A percentile compares a stretch with the other conserved stretches of the same genome.
These are phyloP conservation scores for Pleuronectes platessa DNA, from an alignment of 2,113 vertebrate genomes.

Conservation along the genomic window DNA sequence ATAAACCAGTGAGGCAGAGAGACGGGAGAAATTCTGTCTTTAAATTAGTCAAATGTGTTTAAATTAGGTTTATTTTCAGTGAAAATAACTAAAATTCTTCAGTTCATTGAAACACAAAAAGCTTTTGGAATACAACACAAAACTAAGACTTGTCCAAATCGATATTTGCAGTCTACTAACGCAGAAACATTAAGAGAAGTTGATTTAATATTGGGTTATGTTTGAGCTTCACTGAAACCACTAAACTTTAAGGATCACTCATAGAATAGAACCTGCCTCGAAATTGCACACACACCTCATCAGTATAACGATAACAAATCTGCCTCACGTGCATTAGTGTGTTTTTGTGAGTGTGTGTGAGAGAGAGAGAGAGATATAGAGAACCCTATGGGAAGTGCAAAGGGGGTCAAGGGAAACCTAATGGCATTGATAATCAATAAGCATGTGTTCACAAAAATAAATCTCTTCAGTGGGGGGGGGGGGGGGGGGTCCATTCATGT, in stretches of 20 bases:
- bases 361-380: not conserved
- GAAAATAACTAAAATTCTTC: no score
- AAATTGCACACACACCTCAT: not conserved
- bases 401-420: slow-evolving; percentile 13
- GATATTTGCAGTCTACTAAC: not conserved
- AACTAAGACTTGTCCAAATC: slow-evolving; percentile 1
- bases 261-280: not conserved
- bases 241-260: slow-evolving; percentile 24
- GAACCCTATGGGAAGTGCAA: not conserved
- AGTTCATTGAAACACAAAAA: not conserved
- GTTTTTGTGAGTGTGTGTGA: not conserved
- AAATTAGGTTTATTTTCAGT: no score
- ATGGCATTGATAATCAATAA: slow-evolving; percentile 61
- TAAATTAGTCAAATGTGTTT: no score
- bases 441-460: slow-evolving; percentile 50
- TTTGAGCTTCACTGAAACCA: slow-evolving; percentile 5
- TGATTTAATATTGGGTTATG: slow-evolving; percentile 8
- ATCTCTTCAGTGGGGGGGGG: slow-evolving; percentile 4
- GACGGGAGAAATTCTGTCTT: no score
- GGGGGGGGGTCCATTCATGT: slow-evolving; percentile 11
- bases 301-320: slow-evolving; percentile 7
- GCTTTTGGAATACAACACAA: slow-evolving; percentile 12
- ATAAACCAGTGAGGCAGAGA: no score
- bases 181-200: not conserved
- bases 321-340: not conserved